Conservation (phyloP, 2,113 vertebrate species). For the Phoxinus phoxinus region DNA sequence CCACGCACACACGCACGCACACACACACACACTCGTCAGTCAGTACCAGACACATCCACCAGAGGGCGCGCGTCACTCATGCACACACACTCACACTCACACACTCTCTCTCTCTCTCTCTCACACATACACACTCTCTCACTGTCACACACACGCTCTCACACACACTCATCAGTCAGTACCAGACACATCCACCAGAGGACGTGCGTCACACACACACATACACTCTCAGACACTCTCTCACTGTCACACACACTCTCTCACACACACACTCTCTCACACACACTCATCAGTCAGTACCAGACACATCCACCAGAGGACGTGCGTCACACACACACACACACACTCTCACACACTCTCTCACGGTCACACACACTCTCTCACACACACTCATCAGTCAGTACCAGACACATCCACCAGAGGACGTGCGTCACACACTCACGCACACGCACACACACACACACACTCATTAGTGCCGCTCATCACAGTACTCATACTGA, state of each 20-base stretch:
- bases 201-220: not conserved
- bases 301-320: not conserved
- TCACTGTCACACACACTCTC: no score
- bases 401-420: no score
- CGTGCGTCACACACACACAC: not conserved
- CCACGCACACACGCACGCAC: not conserved
- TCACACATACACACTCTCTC: no score
- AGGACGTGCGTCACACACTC: not conserved
- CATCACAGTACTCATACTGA: not conserved
- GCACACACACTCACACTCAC: no score
- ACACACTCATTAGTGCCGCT: not conserved
- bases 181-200: not conserved
- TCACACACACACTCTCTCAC: no score
- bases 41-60: not conserved
- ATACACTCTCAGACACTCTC: no score
- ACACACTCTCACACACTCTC: not conserved
- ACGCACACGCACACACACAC: not conserved
- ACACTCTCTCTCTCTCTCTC: no score
- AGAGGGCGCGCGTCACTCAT: no score
- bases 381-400: not conserved
- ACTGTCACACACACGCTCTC: no score
- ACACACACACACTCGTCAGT: not conserved
- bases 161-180: no score
- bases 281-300: conserved; percentile 66
- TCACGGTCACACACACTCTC: not conserved